Evolutionary conservation across 2,113 vertebrate species (phyloP).

Genomic region (Campylomormyrus numenius): DNA sequence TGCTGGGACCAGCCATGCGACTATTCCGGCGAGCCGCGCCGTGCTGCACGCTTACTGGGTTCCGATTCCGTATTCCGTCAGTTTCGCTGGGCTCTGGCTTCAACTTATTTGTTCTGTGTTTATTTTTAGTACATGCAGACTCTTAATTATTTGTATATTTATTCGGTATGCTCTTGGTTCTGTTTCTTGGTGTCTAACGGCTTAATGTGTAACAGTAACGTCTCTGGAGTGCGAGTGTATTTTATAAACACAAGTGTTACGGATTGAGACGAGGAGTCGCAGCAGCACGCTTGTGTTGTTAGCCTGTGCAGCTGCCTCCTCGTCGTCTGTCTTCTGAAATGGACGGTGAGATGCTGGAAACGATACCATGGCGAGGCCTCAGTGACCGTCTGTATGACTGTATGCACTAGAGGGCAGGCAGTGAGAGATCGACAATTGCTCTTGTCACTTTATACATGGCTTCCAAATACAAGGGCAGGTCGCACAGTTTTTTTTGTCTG

Average conservation of each 20-base stretch:
- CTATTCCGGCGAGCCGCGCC: not conserved
- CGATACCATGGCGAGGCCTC: not conserved
- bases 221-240: not conserved
- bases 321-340: not conserved
- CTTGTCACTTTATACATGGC: not conserved
- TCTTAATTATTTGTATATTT: not conserved
- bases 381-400: not conserved
- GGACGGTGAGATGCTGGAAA: not conserved
- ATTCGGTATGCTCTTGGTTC: not conserved
- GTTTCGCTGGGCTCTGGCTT: not conserved
- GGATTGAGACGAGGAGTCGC: not conserved
- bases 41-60: not conserved
- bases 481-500: not conserved
- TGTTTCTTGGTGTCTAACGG: not conserved
- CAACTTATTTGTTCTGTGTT: not conserved
- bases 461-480: not conserved
- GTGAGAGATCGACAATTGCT: not conserved
- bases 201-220: not conserved
- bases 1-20: not conserved
- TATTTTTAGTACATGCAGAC: not conserved
- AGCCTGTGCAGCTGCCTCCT: not conserved
- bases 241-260: not conserved
- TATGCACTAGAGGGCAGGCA: not conserved
- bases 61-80: not conserved
- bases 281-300: not conserved